Evolutionary conservation across 2,888 invertebrate species (phyloP).

Genomic region (Drosophila borborema): DNA sequence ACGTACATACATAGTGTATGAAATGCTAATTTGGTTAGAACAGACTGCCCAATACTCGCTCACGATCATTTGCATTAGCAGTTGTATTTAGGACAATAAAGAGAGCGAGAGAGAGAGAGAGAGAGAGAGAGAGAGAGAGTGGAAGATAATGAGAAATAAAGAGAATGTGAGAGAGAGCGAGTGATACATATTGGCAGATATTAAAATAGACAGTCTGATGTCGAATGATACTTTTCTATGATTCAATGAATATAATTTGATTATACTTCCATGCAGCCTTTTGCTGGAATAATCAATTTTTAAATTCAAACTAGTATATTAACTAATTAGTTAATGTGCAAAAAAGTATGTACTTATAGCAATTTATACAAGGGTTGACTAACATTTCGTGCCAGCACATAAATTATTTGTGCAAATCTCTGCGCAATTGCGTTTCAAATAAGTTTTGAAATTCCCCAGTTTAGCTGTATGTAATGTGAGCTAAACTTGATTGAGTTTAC

Average conservation of each 20-base stretch:
- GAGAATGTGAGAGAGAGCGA: no score
- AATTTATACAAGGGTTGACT: no score
- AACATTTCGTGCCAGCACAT: background rate
- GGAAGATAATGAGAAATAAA: no score
- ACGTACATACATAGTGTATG: background rate
- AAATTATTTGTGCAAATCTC: background rate
- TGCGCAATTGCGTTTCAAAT: background rate
- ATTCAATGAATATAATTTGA: background rate
- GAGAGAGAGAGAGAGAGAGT: background rate
- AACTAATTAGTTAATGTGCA: background rate
- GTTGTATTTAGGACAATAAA: background rate
- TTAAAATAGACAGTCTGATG: no score
- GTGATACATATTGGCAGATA: no score
- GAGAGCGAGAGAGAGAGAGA: background rate
- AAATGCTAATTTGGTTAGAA: background rate
- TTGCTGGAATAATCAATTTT: no score
- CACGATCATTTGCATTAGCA: background rate
- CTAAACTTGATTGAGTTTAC: background rate
- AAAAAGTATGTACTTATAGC: background rate
- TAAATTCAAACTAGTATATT: background rate
- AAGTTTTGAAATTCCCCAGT: background rate
- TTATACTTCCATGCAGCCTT: no score
- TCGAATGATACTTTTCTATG: no score
- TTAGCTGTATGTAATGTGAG: background rate
- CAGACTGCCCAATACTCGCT: background rate